Evolutionary conservation across 2,888 invertebrate species (phyloP), one percentile per base, ranked within the genome.

Genomic region (Petrophora chlorosata): DNA sequence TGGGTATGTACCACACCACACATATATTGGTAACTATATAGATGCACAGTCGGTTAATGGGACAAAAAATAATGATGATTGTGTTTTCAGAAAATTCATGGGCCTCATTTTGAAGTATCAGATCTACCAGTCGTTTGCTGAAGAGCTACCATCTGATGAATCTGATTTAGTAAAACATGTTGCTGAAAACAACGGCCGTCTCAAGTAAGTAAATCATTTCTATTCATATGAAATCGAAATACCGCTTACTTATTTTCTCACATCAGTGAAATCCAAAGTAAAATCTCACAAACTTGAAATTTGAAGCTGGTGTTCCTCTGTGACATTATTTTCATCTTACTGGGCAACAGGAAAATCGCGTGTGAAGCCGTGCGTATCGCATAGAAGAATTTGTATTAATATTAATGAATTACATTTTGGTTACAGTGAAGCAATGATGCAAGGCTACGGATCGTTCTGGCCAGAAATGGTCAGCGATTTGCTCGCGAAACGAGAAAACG

Each of bases 21-120:
- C 10, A 14, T 3, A 5, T 66, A 41, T 43, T 43, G n/a, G n/a
- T n/a, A n/a, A n/a, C n/a, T n/a, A n/a, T n/a, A n/a, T n/a, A n/a
- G n/a, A n/a, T n/a, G n/a, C n/a, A n/a, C n/a, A n/a, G n/a, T n/a
- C n/a, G n/a, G n/a, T n/a, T n/a, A 17, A 29, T 40, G 12, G n/a
- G 10, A 8, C 9, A 29, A 5, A 2, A 5, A 5, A 9, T 16
- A 16, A 4, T 35, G 5, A 8, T 14, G 5, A 3, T 9, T 23
- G 2, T 34, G 3, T 10, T 43, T 40, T 19, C 73, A 92, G 92
- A 23, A 91, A 92, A 82, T 92, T 92, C 59, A 79, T 92, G 77
- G 92, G 92, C 0, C 66, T 85, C 0, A 83, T 92, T 46, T 62
- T 92, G 12, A 92, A 92, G 61, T 92, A 92, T 61, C 92, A 92